A percentile compares a stretch with the other conserved stretches of the same genome.
These are phyloP conservation scores for Lutjanus erythropterus DNA, from an alignment of 2,113 vertebrate species.

Conservation along the genomic window DNA sequence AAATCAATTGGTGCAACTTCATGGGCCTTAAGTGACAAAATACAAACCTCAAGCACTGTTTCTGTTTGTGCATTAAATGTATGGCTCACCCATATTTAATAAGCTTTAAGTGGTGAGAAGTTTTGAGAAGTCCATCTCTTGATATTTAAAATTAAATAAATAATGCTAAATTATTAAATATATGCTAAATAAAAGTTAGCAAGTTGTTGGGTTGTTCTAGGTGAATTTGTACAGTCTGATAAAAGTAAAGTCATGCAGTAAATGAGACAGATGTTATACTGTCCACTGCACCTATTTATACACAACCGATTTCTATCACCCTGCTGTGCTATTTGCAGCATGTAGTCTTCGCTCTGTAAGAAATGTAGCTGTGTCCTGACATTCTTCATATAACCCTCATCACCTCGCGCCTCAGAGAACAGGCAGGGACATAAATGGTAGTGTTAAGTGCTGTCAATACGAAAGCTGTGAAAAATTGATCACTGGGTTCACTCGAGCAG, in stretches of 20 bases:
- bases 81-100: no score
- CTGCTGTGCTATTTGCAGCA: background rate
- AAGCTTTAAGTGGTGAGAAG: background rate
- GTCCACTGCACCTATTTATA: background rate
- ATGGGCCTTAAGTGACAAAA: no score
- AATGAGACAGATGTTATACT: background rate
- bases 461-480: constrained; percentile 67
- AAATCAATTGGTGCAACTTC: no score
- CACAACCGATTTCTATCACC: background rate
- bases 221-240: no score
- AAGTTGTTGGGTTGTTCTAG: background rate
- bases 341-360: constrained; percentile 15
- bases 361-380: constrained; percentile 14
- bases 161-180: no score
- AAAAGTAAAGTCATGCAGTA: background rate
- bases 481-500: constrained; percentile 57
- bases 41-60: no score
- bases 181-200: no score
- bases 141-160: background rate
- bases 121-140: background rate
- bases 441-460: constrained; percentile 44
- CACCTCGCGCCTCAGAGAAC: background rate
- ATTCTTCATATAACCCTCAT: constrained; percentile 19
- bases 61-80: no score
- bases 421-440: constrained; percentile 27